Evolutionary conservation across 2,888 invertebrate species (phyloP).

Genomic region (Rhimphoctona megacephalus): DNA sequence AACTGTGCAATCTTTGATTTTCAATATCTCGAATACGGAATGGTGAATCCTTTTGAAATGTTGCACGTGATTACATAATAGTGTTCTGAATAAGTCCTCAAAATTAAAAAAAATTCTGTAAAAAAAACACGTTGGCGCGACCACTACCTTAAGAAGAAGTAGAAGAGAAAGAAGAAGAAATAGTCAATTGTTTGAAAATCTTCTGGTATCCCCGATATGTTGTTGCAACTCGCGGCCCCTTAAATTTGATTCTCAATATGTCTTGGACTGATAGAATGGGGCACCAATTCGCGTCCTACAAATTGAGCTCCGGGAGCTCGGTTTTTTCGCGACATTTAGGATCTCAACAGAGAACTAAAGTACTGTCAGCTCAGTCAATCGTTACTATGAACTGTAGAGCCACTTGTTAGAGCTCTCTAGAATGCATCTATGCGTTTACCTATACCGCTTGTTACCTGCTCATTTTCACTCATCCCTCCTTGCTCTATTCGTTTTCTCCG

Average conservation of each 20-base stretch:
- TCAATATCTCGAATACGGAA: no score
- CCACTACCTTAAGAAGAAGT: no score
- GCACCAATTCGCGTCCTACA: not conserved
- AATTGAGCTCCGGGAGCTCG: not conserved
- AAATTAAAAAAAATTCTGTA: no score
- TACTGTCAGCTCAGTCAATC: conserved; percentile 76
- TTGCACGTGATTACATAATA: no score
- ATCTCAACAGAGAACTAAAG: conserved; percentile 50
- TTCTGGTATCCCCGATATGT: no score
- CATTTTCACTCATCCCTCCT: conserved; percentile 43
- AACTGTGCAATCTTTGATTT: no score
- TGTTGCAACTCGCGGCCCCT: no score
- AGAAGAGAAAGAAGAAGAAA: no score
- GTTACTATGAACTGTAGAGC: conserved; percentile 76
- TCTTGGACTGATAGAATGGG: not conserved
- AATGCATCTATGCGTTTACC: conserved; percentile 70
- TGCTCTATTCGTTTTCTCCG: not conserved
- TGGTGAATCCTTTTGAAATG: no score
- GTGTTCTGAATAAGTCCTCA: no score
- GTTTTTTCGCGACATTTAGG: not conserved
- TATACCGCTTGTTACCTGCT: conserved; percentile 34
- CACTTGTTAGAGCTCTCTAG: conserved; percentile 79
- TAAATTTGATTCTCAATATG: not conserved
- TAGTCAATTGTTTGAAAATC: no score
- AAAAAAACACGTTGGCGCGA: no score